phyloP scores from a whole-genome alignment of 2,888 invertebrate genomes.

The Lampropteryx suffumata region DNA sequence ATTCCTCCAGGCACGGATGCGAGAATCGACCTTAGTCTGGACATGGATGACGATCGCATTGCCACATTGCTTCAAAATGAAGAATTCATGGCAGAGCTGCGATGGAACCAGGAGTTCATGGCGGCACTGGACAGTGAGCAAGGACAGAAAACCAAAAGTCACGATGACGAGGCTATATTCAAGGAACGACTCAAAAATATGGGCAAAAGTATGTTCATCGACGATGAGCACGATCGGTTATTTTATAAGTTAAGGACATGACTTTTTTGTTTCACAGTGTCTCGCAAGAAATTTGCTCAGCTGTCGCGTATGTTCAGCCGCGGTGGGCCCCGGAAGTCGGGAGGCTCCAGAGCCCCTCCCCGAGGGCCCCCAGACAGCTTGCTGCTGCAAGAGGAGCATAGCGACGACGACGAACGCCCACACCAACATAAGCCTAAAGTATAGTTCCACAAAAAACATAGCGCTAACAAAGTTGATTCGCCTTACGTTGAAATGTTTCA shows the following conservation, averaged over 20 bases:
- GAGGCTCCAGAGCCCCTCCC: conserved; percentile 62
- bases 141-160: conserved; percentile 72
- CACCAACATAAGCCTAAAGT: conserved; percentile 45
- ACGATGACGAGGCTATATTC: conserved; percentile 88
- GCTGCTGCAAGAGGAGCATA: conserved; percentile 84
- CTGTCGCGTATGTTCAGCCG: conserved; percentile 90
- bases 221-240: no score
- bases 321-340: conserved; percentile 78
- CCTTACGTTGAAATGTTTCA: conserved; percentile 50
- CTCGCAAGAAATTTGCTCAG: conserved; percentile 91
- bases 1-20: conserved; percentile 79
- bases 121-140: conserved; percentile 91
- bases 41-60: conserved; percentile 93
- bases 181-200: conserved; percentile 91
- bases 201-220: conserved; percentile 87
- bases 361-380: conserved; percentile 82
- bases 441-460: conserved; percentile 14
- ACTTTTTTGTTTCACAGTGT: conserved; percentile 75
- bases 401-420: conserved; percentile 83
- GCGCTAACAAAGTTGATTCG: conserved; percentile 20
- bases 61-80: conserved; percentile 94
- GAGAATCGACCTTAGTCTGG: conserved; percentile 74
- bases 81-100: conserved; percentile 93
- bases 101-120: conserved; percentile 94
- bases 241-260: neutral